These are phyloP conservation scores for Chlorops oryzae DNA, from an alignment of 1,140 invertebrate genomes.

Conservation along the genomic window DNA sequence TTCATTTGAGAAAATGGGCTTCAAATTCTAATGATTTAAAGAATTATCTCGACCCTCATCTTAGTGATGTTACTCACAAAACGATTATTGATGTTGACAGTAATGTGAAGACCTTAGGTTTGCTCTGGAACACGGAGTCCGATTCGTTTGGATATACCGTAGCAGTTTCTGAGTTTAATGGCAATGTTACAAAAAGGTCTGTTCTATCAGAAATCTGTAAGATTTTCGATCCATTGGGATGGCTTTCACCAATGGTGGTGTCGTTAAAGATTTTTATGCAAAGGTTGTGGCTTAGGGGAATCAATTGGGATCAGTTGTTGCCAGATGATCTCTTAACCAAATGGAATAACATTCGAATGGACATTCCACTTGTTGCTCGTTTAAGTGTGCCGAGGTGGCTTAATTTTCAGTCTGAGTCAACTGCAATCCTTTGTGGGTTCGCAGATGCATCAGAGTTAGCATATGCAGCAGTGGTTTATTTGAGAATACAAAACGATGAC, in stretches of 20 bases:
- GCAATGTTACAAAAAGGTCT: slow-evolving; percentile 33
- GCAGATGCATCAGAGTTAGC: slow-evolving; percentile 35
- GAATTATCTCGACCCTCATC: slow-evolving; percentile 1
- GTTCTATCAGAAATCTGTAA: slow-evolving; percentile 40
- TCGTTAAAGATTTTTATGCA: slow-evolving; percentile 46
- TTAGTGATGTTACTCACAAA: background rate
- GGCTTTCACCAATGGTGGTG: slow-evolving; percentile 42
- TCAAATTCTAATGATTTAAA: slow-evolving; percentile 16
- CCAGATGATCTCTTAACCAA: slow-evolving; percentile 13
- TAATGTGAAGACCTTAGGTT: slow-evolving; percentile 6
- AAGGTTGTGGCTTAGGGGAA: slow-evolving; percentile 33
- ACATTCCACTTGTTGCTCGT: slow-evolving; percentile 17
- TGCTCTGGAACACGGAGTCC: background rate
- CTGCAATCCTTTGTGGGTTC: slow-evolving; percentile 31
- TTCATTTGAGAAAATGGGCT: slow-evolving; percentile 28
- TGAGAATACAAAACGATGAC: slow-evolving; percentile 16
- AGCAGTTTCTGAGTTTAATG: background rate
- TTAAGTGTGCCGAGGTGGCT: slow-evolving; percentile 7
- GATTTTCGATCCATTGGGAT: slow-evolving; percentile 41
- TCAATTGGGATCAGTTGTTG: slow-evolving; percentile 37
- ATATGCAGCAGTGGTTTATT: slow-evolving; percentile 39
- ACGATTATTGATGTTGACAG: background rate
- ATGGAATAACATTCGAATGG: slow-evolving; percentile 18
- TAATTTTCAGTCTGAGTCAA: background rate
- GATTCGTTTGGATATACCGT: slow-evolving; percentile 8